phyloP scores from a whole-genome alignment of 2,113 vertebrate genomes.

The Elanoides forficatus region DNA sequence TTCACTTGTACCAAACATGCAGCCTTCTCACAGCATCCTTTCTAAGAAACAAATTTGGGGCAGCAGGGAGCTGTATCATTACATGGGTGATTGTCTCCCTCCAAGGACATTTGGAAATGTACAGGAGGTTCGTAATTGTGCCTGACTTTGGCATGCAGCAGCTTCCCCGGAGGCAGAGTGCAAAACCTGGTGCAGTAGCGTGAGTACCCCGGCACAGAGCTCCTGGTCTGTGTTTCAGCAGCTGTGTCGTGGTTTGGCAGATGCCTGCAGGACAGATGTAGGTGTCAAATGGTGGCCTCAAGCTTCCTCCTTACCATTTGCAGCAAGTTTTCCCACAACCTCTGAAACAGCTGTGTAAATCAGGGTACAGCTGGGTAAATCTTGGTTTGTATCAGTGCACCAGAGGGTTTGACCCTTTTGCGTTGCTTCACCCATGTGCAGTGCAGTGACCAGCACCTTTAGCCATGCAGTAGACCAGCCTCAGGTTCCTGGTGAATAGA shows the following conservation, averaged over 20 bases:
- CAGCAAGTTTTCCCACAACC: not conserved
- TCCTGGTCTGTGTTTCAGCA: not conserved
- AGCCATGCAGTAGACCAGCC: accelerated
- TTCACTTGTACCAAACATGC: accelerated
- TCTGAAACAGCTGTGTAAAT: not conserved
- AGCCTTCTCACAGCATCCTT: not conserved
- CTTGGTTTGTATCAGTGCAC: not conserved
- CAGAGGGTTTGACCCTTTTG: not conserved
- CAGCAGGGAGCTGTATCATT: not conserved
- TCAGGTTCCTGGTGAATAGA: not conserved
- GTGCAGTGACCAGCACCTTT: not conserved
- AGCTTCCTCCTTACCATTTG: not conserved
- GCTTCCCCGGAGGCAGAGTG: not conserved
- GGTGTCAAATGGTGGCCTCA: not conserved
- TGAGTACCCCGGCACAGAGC: not conserved
- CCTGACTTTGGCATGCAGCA: not conserved
- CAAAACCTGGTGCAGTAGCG: accelerated
- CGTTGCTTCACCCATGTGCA: accelerated
- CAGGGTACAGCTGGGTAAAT: not conserved
- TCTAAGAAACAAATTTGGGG: not conserved
- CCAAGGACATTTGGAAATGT: not conserved
- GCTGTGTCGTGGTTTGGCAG: not conserved
- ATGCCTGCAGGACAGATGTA: not conserved
- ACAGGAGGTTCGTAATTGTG: not conserved
- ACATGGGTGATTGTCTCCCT: not conserved